Base-by-base conservation (phyloP, 2,113 vertebrate genomes). In the Eulacestoma nigropectus region DNA sequence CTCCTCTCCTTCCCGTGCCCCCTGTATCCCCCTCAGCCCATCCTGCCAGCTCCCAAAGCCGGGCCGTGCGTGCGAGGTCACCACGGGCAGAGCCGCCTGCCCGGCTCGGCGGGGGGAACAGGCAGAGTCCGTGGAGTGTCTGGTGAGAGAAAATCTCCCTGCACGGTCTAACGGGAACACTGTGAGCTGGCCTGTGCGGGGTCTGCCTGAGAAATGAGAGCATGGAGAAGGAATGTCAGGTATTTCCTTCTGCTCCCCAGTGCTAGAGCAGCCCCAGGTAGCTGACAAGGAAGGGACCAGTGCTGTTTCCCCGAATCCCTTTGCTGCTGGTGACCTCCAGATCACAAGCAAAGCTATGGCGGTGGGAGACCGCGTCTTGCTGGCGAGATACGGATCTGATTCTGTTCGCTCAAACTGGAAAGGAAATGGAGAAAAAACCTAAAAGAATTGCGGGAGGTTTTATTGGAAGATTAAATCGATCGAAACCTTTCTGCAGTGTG, bases 141-240 rank as follows among this genome's bases (percentile, higher is more conserved):
- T 89, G 84, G 70, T 53, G 72, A 67, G 35, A 21, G 49, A 73
- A 86, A 69, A 33, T 39, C 53, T 57, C 60, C 42, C 55, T 18
- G 26, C 39, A 63, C 44, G 41, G 92, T 19, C 10, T 8, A 41
- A 55, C 4, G 9, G 78, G 81, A 94, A 62, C 64, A 14, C 13
- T 3, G 53, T 22, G 59, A 81, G 78, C 75, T 62, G 14, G 6
- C 57, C 59, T 37, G 46, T 55, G 37, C 9, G 1, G 39, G 62
- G 55, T 49, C 78, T 76, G 87, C 22, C 82, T 79, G 88, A 69
- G 89, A 67, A 94, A 88, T 90, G 90, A 90, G 75, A 92, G 50
- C 70, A 96, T 39, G 63, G 42, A 72, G 50, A 65, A 94, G 87
- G 94, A 96, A 96, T 96, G 90, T 69, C 63, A 63, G 82, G 85